Conservation (phyloP, 2,797 vertebrate genomes). For the Girardinus metallicus region DNA sequence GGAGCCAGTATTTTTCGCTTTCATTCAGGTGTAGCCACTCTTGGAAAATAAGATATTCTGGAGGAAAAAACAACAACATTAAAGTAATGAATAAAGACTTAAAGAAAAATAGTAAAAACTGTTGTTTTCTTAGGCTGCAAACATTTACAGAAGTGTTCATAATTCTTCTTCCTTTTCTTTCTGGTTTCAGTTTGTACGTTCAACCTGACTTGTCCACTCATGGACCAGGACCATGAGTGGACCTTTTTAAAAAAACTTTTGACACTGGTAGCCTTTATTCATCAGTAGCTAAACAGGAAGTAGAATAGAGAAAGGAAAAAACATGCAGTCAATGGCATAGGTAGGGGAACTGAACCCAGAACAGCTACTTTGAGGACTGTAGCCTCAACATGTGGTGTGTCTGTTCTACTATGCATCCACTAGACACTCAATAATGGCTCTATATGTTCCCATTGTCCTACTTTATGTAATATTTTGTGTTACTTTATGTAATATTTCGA, state of each 20-base stretch:
- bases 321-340: too few species aligned
- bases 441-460: too few species aligned
- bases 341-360: too few species aligned
- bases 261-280: background rate
- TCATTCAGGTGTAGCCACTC: constrained; percentile 7
- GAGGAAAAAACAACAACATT: constrained; percentile 5
- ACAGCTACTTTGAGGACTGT: too few species aligned
- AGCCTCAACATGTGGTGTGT: too few species aligned
- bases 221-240: too few species aligned
- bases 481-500: too few species aligned
- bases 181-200: background rate
- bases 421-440: background rate
- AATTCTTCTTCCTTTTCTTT: background rate
- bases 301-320: too few species aligned
- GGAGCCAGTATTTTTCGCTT: constrained; percentile 38
- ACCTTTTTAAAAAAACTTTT: background rate
- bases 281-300: too few species aligned
- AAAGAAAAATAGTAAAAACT: background rate
- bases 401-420: too few species aligned
- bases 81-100: background rate
- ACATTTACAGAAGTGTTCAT: background rate
- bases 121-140: background rate
- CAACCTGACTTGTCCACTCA: background rate
- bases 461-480: background rate
- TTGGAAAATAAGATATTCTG: constrained; percentile 10